Percentiles rank a stretch among this genome's conserved stretches.
These are phyloP conservation scores for Diachasma alloeum DNA, from an alignment of 1,140 invertebrate genomes.

Conservation along the genomic window DNA sequence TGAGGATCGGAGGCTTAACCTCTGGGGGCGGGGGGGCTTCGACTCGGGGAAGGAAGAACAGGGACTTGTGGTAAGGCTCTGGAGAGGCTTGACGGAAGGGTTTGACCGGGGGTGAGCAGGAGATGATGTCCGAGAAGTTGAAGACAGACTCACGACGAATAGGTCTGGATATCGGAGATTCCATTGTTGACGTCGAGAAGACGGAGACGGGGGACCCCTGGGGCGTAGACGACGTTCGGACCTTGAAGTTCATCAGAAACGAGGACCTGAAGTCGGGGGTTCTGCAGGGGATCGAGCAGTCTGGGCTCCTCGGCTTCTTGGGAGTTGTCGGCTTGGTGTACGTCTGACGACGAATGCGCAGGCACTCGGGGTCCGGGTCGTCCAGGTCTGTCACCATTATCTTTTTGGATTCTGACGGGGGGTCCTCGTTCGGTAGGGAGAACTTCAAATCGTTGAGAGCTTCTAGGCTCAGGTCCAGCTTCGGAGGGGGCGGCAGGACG, in stretches of 20 bases:
- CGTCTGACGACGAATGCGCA: neutral
- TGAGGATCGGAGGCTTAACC: no score
- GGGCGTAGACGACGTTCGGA: neutral
- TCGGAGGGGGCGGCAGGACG: neutral
- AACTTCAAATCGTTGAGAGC: neutral
- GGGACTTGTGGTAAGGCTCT: neutral
- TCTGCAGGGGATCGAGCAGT: neutral
- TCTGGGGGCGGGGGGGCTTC: neutral
- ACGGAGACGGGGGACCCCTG: conserved; percentile 9
- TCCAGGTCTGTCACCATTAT: neutral
- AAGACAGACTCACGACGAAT: neutral
- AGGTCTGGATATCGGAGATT: neutral
- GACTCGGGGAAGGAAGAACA: neutral
- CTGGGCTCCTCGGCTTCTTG: neutral
- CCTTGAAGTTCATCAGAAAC: neutral
- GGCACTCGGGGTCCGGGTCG: neutral
- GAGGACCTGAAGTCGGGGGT: neutral
- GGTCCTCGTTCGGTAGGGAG: neutral
- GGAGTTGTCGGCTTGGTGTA: conserved; percentile 6
- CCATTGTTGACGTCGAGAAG: neutral
- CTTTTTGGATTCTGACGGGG: neutral
- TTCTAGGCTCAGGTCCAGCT: neutral
- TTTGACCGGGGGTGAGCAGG: neutral
- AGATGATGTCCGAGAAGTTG: neutral
- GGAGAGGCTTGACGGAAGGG: neutral